These are phyloP conservation scores for Dunckerocampus dactyliophorus DNA, from an alignment of 2,113 vertebrate genomes.

Conservation along the genomic window DNA sequence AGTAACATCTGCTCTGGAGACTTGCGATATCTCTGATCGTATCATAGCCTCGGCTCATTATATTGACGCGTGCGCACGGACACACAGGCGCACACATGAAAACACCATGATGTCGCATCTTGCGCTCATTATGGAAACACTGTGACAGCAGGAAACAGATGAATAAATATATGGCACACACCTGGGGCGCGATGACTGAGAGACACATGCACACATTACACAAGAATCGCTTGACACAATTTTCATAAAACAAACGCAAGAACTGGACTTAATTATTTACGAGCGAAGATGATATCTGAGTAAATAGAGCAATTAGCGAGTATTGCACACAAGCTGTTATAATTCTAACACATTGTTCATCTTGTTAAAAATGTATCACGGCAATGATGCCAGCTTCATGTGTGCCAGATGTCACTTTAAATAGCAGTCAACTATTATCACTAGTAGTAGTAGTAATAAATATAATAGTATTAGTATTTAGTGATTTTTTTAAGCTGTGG, in stretches of 20 bases:
- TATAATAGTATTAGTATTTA: no score
- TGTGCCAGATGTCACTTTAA: no score
- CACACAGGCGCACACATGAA: no score
- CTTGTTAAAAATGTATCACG: not conserved
- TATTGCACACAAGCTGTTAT: no score
- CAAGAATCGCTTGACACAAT: not conserved
- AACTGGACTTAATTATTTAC: not conserved
- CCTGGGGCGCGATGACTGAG: slow-evolving; percentile 12
- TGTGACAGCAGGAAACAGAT: slow-evolving; percentile 49
- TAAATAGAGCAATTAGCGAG: not conserved
- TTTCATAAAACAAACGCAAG: not conserved
- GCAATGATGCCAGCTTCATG: not conserved
- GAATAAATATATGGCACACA: slow-evolving; percentile 45
- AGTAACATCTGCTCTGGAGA: slow-evolving; percentile 63
- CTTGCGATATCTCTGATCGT: slow-evolving; percentile 59
- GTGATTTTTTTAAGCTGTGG: no score
- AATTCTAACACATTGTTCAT: not conserved
- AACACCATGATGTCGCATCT: slow-evolving; percentile 35
- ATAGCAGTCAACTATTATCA: no score
- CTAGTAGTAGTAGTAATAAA: no score
- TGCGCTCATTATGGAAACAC: slow-evolving; percentile 53
- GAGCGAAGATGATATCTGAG: not conserved
- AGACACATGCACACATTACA: not conserved
- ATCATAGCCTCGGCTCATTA: slow-evolving; percentile 57
- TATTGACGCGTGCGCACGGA: slow-evolving; percentile 15